These are phyloP conservation scores for Drosophila nikananu DNA, from an alignment of 1,140 invertebrate genomes.

Conservation along the genomic window DNA sequence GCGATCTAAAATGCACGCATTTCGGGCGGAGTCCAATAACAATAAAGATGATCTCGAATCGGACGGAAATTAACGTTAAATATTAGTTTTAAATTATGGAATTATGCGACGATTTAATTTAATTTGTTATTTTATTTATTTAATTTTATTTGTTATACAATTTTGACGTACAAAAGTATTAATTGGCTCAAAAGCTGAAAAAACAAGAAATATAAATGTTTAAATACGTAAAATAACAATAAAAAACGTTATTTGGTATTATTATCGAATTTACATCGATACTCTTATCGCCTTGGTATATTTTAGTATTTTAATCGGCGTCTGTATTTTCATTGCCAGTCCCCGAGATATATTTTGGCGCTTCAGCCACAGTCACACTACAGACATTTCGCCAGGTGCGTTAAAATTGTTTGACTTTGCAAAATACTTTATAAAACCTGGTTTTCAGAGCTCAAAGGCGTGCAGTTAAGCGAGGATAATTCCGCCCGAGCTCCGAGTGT, in stretches of 20 bases:
- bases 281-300: not conserved
- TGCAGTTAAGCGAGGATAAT: not conserved
- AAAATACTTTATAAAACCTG: not conserved
- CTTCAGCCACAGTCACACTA: constrained; percentile 20
- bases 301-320: not conserved
- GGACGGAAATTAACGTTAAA: not conserved
- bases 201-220: no score
- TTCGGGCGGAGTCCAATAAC: not conserved
- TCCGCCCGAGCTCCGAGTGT: not conserved
- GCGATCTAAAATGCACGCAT: constrained; percentile 49
- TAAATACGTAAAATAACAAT: not conserved
- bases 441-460: not conserved
- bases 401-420: constrained; percentile 8
- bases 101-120: not conserved
- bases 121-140: not conserved
- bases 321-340: not conserved
- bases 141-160: not conserved
- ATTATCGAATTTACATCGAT: not conserved
- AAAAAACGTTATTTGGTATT: not conserved
- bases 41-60: not conserved
- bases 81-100: not conserved
- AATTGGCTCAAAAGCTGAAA: not conserved
- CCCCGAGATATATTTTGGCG: constrained; percentile 24
- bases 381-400: constrained; percentile 30
- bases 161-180: not conserved